Conservation (phyloP, 2,113 vertebrate genomes). For the Calyptommatus sinebrachiatus region DNA sequence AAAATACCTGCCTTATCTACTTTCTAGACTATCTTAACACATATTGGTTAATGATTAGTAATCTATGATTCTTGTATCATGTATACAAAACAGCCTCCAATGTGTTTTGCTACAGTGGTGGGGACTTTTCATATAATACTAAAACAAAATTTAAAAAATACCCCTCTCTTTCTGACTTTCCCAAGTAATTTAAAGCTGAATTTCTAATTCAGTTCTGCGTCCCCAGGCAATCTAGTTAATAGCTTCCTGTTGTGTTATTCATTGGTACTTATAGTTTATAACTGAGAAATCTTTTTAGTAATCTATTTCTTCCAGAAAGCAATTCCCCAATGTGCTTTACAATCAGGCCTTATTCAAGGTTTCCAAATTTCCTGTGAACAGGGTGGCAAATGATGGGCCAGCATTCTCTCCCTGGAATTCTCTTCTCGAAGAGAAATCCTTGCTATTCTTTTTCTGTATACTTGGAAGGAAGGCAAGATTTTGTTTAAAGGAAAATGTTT, state of each 20-base stretch:
- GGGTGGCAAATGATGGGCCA: background rate
- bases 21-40: background rate
- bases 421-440: background rate
- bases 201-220: background rate
- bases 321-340: background rate
- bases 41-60: no score
- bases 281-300: background rate
- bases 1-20: background rate
- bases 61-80: background rate
- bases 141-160: background rate
- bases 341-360: background rate
- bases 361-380: background rate
- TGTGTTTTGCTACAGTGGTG: no score
- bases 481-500: background rate
- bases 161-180: background rate
- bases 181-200: background rate
- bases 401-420: background rate
- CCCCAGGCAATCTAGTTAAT: slow-evolving; percentile 7
- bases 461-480: background rate
- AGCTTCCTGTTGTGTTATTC: slow-evolving; percentile 4
- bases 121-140: background rate
- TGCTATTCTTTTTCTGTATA: background rate
- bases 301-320: slow-evolving; percentile 11
- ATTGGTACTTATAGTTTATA: slow-evolving; percentile 17
- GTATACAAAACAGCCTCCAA: background rate